These are phyloP conservation scores for Chironomus tepperi DNA, from an alignment of 1,140 invertebrate species.

Conservation along the genomic window DNA sequence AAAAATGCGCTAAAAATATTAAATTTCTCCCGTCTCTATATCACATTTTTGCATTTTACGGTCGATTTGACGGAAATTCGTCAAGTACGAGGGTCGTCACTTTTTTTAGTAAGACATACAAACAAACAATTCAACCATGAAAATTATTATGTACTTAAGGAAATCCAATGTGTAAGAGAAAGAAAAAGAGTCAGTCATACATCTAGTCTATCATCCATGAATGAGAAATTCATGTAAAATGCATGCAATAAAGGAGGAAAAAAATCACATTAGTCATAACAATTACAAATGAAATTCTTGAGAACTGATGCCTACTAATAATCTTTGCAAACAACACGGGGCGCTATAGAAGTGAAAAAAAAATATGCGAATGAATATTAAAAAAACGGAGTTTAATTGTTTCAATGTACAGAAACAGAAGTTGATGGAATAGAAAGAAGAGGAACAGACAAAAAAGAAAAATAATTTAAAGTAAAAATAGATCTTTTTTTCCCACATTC, in stretches of 20 bases:
- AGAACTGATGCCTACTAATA: conserved; percentile 2
- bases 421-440: not conserved
- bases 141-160: not conserved
- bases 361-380: not conserved
- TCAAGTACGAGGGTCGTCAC: too few species aligned
- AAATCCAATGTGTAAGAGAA: not conserved
- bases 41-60: too few species aligned
- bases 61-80: too few species aligned
- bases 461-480: not conserved
- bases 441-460: too few species aligned
- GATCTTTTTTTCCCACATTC: conserved; percentile 22
- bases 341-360: not conserved
- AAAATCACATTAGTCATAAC: not conserved
- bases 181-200: not conserved
- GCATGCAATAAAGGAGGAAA: not conserved
- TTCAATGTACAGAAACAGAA: not conserved
- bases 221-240: not conserved
- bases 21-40: too few species aligned
- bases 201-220: not conserved
- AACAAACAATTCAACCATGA: too few species aligned
- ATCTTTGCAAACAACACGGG: not conserved
- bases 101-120: too few species aligned
- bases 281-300: conserved; percentile 7
- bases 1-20: too few species aligned
- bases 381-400: conserved; percentile 13